Percentiles rank a stretch among this genome's conserved stretches.
Evolutionary conservation across 2,888 invertebrate species (phyloP).

Genomic region (Abscondita cerata): DNA sequence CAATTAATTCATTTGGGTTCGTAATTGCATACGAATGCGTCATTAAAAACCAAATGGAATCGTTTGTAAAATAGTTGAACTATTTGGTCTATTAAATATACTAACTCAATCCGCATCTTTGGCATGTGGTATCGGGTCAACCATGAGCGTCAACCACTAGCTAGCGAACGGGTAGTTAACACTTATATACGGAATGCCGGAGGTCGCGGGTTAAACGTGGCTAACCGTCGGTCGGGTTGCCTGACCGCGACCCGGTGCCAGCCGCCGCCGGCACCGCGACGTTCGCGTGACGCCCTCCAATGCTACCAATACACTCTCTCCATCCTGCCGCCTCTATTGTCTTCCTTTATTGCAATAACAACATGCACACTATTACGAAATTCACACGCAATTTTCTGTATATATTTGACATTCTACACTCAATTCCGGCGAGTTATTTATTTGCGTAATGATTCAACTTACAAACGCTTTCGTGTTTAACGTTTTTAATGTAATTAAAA

Average conservation of each 20-base stretch:
- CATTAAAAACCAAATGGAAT: too few relatives aligned
- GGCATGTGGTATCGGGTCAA: slow-evolving; percentile 36
- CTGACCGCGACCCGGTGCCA: slow-evolving; percentile 47
- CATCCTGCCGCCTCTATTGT: slow-evolving; percentile 33
- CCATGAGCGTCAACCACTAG: slow-evolving; percentile 36
- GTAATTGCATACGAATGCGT: too few relatives aligned
- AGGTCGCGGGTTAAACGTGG: slow-evolving; percentile 47
- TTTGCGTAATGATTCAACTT: neutral
- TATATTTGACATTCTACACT: slow-evolving; percentile 17
- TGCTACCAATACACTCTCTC: slow-evolving; percentile 28
- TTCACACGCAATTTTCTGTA: slow-evolving; percentile 26
- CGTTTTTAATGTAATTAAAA: slow-evolving; percentile 2
- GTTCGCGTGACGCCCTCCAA: slow-evolving; percentile 31
- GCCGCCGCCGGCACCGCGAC: slow-evolving; percentile 43
- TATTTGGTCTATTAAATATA: slow-evolving; percentile 30
- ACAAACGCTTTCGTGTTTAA: neutral
- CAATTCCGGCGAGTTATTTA: neutral
- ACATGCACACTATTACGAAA: slow-evolving; percentile 24
- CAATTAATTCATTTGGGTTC: too few relatives aligned
- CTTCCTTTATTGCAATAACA: slow-evolving; percentile 27
- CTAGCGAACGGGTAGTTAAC: slow-evolving; percentile 40
- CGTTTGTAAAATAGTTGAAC: slow-evolving; percentile 11
- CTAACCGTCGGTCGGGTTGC: slow-evolving; percentile 45
- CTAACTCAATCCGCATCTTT: slow-evolving; percentile 36
- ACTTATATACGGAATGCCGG: slow-evolving; percentile 49